A percentile compares a stretch with the other conserved stretches of the same genome.
Evolutionary conservation across 2,888 invertebrate genomes (phyloP).

Genomic region (Melieria crassipennis): DNA sequence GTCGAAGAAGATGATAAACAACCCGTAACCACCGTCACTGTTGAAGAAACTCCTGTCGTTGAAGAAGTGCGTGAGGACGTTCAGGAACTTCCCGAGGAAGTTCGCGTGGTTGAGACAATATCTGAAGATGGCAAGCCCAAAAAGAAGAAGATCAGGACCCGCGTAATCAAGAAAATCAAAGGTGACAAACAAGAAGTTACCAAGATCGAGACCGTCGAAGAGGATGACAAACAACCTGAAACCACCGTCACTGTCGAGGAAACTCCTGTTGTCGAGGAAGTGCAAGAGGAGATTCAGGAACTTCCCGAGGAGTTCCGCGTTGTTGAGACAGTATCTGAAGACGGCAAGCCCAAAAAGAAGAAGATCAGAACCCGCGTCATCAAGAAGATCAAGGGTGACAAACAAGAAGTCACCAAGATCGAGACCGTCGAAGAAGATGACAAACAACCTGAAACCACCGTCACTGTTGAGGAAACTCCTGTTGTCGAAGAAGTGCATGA

Average conservation of each 20-base stretch:
- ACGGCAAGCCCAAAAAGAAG: conserved; percentile 31
- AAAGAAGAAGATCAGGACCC: conserved; percentile 30
- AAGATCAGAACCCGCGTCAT: conserved; percentile 26
- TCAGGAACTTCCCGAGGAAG: conserved; percentile 30
- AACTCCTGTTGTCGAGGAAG: conserved; percentile 21
- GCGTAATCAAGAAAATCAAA: conserved; percentile 28
- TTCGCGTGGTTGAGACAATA: conserved; percentile 24
- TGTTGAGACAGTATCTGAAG: conserved; percentile 26
- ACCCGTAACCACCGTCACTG: conserved; percentile 33
- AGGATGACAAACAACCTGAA: conserved; percentile 33
- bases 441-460: conserved; percentile 30
- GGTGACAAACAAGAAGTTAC: conserved; percentile 34
- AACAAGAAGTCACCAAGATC: conserved; percentile 34
- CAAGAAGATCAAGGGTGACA: conserved; percentile 32
- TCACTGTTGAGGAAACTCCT: conserved; percentile 28
- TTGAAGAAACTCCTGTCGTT: conserved; percentile 25
- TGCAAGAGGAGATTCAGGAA: conserved; percentile 14
- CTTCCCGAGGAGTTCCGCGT: conserved; percentile 31
- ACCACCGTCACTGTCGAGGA: conserved; percentile 33
- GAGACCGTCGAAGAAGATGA: conserved; percentile 32
- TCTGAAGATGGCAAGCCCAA: conserved; percentile 33
- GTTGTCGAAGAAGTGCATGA: conserved; percentile 21
- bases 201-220: conserved; percentile 32
- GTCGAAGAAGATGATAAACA: conserved; percentile 33
- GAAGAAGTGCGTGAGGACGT: conserved; percentile 19